phyloP scores from a whole-genome alignment of 2,113 vertebrate genomes.

The Ictidomys tridecemlineatus region DNA sequence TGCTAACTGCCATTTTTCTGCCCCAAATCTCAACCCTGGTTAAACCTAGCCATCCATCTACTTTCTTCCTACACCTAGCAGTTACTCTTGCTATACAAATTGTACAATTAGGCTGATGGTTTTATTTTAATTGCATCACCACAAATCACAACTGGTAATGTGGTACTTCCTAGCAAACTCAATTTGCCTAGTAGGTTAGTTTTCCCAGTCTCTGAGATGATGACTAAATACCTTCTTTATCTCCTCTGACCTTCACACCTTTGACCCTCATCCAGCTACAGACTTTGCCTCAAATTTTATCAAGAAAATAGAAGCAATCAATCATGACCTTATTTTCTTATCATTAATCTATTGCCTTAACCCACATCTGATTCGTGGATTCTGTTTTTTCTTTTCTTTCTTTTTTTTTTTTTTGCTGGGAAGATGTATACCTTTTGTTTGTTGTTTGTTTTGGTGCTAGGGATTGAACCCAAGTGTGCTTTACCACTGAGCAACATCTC shows the following conservation, averaged over 20 bases:
- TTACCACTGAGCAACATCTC: too few relatives aligned
- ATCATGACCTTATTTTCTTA: constrained; percentile 1
- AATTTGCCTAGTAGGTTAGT: neutral
- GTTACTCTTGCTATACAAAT: neutral
- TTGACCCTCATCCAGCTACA: neutral
- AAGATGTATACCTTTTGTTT: neutral
- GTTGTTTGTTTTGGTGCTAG: too few relatives aligned
- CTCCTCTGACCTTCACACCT: neutral
- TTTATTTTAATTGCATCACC: constrained; percentile 33
- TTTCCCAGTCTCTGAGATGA: neutral
- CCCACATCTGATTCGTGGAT: neutral
- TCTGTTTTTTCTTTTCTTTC: neutral
- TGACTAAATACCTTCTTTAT: neutral
- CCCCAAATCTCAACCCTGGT: neutral
- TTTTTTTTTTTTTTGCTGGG: neutral
- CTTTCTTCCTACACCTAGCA: neutral
- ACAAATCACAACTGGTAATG: neutral
- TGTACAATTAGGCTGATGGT: neutral
- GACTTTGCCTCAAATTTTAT: neutral
- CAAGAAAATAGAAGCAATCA: neutral
- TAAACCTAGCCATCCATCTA: neutral
- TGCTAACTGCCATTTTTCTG: neutral
- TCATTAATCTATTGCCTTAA: neutral
- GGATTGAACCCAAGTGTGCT: too few relatives aligned
- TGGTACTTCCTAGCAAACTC: neutral